Base-by-base conservation (phyloP, 37 sponge, comb jelly and placozoan genomes). In the Halichondria panicea region DNA sequence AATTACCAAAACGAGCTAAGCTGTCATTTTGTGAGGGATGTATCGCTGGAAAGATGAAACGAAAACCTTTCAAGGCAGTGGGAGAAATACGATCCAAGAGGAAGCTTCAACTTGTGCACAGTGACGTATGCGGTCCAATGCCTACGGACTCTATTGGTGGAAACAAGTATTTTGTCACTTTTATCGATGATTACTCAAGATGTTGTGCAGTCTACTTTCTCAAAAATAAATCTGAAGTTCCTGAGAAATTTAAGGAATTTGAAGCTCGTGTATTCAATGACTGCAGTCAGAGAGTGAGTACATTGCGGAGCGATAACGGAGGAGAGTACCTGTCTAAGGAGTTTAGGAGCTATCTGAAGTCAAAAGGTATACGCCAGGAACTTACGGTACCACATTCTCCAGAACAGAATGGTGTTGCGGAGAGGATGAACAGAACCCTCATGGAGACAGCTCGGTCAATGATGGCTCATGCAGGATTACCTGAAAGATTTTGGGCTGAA, bases 61-160 rank as follows among this genome's bases (percentile, higher is more conserved):
- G 78, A 25, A 69, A 63, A 32, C 59, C 85, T 35, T 77, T 61
- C 27, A 76, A 84, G 42, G 40, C 85, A 77, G 78, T 69, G 63
- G 78, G 66, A 70, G 58, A 72, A 30, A 69, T 62, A 38, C 78
- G 42, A 40, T 76, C 85, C 43, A 31, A 30, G 4, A 71, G 45
- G 58, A 70, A 27, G 30, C 53, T 78, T 27, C 72, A 78, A 46
- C 73, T 77, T 27, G 46, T 85, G 18, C 84, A 83, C 69, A 76
- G 79, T 70, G 86, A 78, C 71, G 66, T 78, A 18, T 78, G 78
- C 66, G 86, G 86, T 12, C 86, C 79, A 53, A 85, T 85, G 73
- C 72, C 30, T 9, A 35, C 71, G 30, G 77, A 84, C 35, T 78
- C 73, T 8, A 60, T 85, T 71, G 86, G 86, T 30, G 87, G 87